phyloP scores from a whole-genome alignment of 2,888 invertebrate species.

The Epistrophe eligans region DNA sequence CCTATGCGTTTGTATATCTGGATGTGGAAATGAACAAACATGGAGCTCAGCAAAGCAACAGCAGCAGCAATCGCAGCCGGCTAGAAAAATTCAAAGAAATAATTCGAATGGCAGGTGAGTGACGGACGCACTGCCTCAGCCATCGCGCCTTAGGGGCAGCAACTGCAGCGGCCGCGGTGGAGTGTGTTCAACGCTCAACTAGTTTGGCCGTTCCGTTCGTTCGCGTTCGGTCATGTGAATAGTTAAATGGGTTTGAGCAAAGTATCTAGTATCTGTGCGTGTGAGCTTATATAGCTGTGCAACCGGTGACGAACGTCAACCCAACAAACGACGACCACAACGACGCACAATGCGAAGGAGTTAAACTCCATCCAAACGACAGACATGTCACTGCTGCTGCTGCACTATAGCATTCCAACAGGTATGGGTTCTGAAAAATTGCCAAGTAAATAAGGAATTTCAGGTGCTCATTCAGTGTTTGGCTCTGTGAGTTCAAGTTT shows the following conservation, averaged over 20 bases:
- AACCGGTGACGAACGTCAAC: constrained; percentile 36
- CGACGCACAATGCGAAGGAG: constrained; percentile 68
- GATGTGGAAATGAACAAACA: constrained; percentile 59
- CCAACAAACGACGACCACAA: constrained; percentile 12
- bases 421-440: constrained; percentile 75
- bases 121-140: constrained; percentile 66
- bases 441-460: constrained; percentile 75
- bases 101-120: constrained; percentile 73
- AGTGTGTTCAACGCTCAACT: constrained; percentile 65
- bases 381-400: constrained; percentile 53
- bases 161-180: neutral
- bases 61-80: constrained; percentile 48
- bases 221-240: constrained; percentile 37
- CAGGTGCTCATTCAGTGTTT: constrained; percentile 66
- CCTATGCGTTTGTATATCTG: constrained; percentile 57
- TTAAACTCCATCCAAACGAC: constrained; percentile 61
- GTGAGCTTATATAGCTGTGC: constrained; percentile 30
- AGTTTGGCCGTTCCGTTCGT: constrained; percentile 52
- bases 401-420: constrained; percentile 66
- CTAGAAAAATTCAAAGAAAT: constrained; percentile 73
- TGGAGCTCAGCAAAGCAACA: constrained; percentile 29
- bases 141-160: constrained; percentile 22
- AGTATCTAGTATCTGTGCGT: constrained; percentile 45
- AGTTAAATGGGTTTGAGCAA: constrained; percentile 45
- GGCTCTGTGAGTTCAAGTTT: constrained; percentile 39